Conservation (phyloP, 2,888 invertebrate genomes). For the Drosophila kanekoi region DNA sequence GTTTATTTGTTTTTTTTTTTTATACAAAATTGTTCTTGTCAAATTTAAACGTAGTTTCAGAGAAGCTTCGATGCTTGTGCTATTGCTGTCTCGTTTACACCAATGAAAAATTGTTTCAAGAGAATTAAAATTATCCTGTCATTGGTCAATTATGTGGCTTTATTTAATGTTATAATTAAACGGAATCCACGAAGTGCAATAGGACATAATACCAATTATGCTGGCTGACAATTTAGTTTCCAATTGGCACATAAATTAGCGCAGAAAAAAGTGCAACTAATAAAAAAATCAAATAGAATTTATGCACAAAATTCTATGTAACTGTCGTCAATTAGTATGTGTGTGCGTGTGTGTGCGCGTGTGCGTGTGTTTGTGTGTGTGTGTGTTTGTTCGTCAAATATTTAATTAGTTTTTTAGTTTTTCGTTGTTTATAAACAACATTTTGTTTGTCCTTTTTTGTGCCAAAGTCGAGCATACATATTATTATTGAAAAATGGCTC, state of each 20-base stretch:
- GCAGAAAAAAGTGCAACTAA: background rate
- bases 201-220: constrained; percentile 7
- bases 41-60: too few relatives aligned
- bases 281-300: background rate
- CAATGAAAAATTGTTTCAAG: too few relatives aligned
- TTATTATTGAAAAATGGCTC: background rate
- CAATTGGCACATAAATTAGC: background rate
- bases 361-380: background rate
- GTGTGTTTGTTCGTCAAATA: background rate
- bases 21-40: too few relatives aligned
- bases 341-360: background rate
- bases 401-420: constrained; percentile 7
- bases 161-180: constrained; percentile 7
- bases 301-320: background rate
- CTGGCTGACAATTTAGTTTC: background rate
- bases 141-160: constrained; percentile 1
- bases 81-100: background rate
- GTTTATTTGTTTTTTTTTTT: too few relatives aligned
- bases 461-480: background rate
- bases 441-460: too few relatives aligned
- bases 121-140: background rate
- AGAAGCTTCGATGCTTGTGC: too few relatives aligned
- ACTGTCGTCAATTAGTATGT: background rate
- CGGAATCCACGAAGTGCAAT: background rate
- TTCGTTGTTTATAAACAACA: too few relatives aligned